Evolutionary conservation across 2,888 invertebrate genomes (phyloP).

Genomic region (Tachystola acroxantha): DNA sequence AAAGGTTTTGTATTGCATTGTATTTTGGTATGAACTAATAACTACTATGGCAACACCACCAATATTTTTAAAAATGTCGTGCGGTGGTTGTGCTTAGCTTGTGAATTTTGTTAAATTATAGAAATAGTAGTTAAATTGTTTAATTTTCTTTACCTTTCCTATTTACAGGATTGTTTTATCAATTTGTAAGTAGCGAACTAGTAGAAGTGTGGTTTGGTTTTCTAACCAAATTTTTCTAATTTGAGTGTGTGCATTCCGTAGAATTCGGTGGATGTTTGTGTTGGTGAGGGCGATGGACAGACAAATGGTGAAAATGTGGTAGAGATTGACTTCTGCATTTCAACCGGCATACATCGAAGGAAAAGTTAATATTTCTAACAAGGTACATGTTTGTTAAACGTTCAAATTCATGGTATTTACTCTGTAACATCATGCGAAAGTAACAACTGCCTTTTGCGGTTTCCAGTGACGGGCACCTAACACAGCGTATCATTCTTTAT

Average conservation of each 20-base stretch:
- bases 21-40: no score
- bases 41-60: no score
- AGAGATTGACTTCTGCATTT: slow-evolving; percentile 38
- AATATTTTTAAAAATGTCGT: slow-evolving; percentile 56
- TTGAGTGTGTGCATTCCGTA: slow-evolving; percentile 46
- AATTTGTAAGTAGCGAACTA: slow-evolving; percentile 21
- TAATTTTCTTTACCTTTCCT: slow-evolving; percentile 21
- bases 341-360: slow-evolving; percentile 24
- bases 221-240: slow-evolving; percentile 7
- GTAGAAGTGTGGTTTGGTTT: background rate
- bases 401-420: slow-evolving; percentile 13
- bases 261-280: slow-evolving; percentile 64
- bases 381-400: slow-evolving; percentile 35
- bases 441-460: slow-evolving; percentile 58
- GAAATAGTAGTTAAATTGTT: slow-evolving; percentile 9
- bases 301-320: slow-evolving; percentile 63
- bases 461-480: slow-evolving; percentile 56
- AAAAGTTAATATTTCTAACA: slow-evolving; percentile 25
- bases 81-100: slow-evolving; percentile 37
- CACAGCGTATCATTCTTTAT: slow-evolving; percentile 31
- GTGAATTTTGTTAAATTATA: slow-evolving; percentile 33
- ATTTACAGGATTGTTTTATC: slow-evolving; percentile 20
- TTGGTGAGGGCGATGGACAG: slow-evolving; percentile 60
- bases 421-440: slow-evolving; percentile 31
- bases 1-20: no score